Evolutionary conservation across 2,888 invertebrate species (phyloP).

Genomic region (Pristionchus mayeri): DNA sequence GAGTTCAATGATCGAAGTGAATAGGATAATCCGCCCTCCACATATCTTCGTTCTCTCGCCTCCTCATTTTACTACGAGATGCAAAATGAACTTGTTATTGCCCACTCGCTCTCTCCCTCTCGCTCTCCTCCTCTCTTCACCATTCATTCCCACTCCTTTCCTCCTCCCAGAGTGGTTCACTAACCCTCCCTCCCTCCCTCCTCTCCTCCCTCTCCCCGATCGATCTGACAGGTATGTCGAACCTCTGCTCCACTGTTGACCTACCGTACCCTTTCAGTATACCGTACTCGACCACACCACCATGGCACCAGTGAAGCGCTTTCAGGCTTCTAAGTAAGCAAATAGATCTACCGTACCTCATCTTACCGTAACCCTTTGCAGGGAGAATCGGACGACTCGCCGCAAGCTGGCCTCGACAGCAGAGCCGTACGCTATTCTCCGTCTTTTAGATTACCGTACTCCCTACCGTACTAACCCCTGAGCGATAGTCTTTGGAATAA

Average conservation of each 20-base stretch:
- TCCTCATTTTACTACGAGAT: too few species aligned
- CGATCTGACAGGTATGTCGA: slow-evolving; percentile 15
- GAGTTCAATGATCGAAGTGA: too few species aligned
- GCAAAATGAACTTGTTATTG: too few species aligned
- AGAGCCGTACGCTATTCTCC: not conserved
- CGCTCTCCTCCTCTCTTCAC: not conserved
- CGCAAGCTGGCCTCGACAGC: slow-evolving; percentile 34
- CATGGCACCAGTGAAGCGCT: slow-evolving; percentile 37
- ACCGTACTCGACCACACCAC: not conserved
- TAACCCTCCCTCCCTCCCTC: not conserved
- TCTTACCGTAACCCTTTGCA: not conserved
- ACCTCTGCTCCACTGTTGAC: not conserved
- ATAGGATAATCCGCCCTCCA: too few species aligned
- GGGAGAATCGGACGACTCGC: slow-evolving; percentile 25
- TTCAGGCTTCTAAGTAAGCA: slow-evolving; percentile 29
- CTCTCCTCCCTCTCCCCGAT: not conserved
- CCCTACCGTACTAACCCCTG: not conserved
- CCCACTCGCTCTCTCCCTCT: too few species aligned
- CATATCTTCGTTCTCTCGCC: too few species aligned
- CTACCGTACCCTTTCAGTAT: not conserved
- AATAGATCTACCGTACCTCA: not conserved
- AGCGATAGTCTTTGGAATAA: not conserved
- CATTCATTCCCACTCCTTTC: slow-evolving; percentile 11
- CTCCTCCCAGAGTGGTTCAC: not conserved
- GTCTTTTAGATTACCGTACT: not conserved